A percentile compares a stretch with the other conserved stretches of the same genome.
Evolutionary conservation across 1,140 invertebrate genomes (phyloP).

Genomic region (Drosophila aff.): DNA sequence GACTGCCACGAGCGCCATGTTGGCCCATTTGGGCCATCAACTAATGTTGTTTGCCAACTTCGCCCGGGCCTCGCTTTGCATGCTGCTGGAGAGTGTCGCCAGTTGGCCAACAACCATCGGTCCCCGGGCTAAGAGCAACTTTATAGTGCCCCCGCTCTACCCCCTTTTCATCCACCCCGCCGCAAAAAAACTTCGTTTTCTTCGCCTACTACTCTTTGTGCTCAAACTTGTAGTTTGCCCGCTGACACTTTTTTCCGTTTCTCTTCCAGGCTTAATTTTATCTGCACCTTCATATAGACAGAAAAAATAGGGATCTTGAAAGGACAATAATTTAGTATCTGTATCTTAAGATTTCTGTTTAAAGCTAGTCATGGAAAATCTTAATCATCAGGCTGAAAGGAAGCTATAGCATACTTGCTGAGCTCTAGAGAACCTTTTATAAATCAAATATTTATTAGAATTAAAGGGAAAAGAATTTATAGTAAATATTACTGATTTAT

Average conservation of each 20-base stretch:
- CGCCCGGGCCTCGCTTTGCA: constrained; percentile 57
- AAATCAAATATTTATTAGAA: background rate
- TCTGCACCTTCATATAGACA: constrained; percentile 29
- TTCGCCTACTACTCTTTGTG: constrained; percentile 28
- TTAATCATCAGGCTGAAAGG: background rate
- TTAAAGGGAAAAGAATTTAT: background rate
- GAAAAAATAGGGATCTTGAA: background rate
- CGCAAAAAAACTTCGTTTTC: constrained; percentile 63
- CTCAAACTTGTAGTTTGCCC: constrained; percentile 59
- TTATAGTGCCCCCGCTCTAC: constrained; percentile 29
- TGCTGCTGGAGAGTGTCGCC: constrained; percentile 53
- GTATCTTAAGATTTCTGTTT: no score
- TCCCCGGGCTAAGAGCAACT: constrained; percentile 41
- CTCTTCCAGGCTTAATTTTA: constrained; percentile 64
- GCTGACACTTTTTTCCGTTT: constrained; percentile 76
- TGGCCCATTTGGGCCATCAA: constrained; percentile 81
- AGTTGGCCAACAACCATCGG: constrained; percentile 48
- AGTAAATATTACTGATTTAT: background rate
- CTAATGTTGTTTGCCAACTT: constrained; percentile 83
- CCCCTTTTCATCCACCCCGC: background rate
- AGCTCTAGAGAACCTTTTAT: background rate
- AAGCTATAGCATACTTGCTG: background rate
- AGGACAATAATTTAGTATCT: background rate
- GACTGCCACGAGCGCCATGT: constrained; percentile 79
- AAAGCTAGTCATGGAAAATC: no score